Base-by-base conservation (phyloP, 2,797 vertebrate genomes). In the Anomalospiza imberbis region DNA sequence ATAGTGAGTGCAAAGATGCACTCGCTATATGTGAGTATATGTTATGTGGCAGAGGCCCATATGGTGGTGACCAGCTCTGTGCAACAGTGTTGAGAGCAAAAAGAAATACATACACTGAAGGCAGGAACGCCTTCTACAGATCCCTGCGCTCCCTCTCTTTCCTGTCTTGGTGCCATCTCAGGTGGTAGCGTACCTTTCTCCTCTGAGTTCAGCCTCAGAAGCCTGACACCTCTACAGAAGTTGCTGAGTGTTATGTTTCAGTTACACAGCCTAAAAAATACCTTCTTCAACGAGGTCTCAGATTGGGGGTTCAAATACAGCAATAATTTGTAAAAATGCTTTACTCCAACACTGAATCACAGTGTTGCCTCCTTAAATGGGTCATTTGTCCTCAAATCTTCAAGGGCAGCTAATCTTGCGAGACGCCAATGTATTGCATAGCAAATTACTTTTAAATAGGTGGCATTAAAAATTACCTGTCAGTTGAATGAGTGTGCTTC, bases 221-320 rank as follows among this genome's bases (percentile, higher is more conserved):
- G 40, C 26, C 45, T 50, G 66, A 40, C 15, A 7, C 70, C 18
- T 63, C 21, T 62, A 10, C n/a, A 57, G 53, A 48, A 55, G 53
- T 18, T 55, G 4, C 25, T 1, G 1, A 31, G 19, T 54, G 65
- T 45, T 78, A 13, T 0, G 0, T 75, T 89, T 74, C 7, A 4
- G 48, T 60, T 38, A 45, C 13, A 16, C 32, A 47, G 21, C 32
- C 51, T 50, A 42, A 81, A 70, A 79, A 9, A 20, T 13, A 32
- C 29, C 13, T 45, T 78, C 42, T 67, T 75, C 12, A 5, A 19
- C 2, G 13, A 62, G 47, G 9, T 61, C 24, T 85, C 13, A 38
- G 15, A 50, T 0, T 55, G 36, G 26, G 20, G 12, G 11, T 61
- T 80, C 60, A 71, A 24, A 65, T 40, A 42, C 10, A 53, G 45